Evolutionary conservation across 1,140 invertebrate species (phyloP).

Genomic region (Nautilus pompilius): DNA sequence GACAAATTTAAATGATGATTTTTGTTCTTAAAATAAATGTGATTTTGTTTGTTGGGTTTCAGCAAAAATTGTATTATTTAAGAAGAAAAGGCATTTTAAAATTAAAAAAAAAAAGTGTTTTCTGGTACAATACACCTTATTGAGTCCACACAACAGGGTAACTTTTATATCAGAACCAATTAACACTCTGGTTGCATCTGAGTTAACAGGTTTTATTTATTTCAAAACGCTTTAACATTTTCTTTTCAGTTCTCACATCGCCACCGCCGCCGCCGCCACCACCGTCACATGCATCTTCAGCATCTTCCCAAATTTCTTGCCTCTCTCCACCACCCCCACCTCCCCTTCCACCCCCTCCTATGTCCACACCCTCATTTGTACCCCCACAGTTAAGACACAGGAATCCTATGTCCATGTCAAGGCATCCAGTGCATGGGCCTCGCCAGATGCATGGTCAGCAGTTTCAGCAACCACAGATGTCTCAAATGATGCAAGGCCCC

Average conservation of each 20-base stretch:
- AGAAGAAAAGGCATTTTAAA: too few species aligned
- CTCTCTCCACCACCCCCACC: constrained; percentile 20
- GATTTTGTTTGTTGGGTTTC: too few species aligned
- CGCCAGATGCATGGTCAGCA: neutral
- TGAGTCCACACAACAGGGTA: too few species aligned
- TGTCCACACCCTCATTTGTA: constrained; percentile 1
- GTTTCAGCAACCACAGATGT: constrained; percentile 3
- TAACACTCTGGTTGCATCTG: neutral
- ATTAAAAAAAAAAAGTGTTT: too few species aligned
- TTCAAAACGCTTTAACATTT: neutral
- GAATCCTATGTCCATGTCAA: constrained; percentile 11
- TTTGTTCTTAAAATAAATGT: too few species aligned
- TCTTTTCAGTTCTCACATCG: constrained; percentile 17
- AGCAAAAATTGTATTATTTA: too few species aligned
- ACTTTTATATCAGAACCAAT: too few species aligned
- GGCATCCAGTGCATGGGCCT: constrained; percentile 1
- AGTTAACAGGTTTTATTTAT: too few species aligned
- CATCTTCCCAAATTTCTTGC: constrained; percentile 34
- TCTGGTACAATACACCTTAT: too few species aligned
- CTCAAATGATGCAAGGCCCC: neutral
- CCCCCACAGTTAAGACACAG: constrained; percentile 28
- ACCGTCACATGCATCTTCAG: constrained; percentile 19
- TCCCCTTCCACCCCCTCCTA: constrained; percentile 16
- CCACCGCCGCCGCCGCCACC: constrained; percentile 35
- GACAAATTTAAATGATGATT: too few species aligned